phyloP scores from a whole-genome alignment of 2,797 vertebrate species.

The Hypotaenidia philippensis region DNA sequence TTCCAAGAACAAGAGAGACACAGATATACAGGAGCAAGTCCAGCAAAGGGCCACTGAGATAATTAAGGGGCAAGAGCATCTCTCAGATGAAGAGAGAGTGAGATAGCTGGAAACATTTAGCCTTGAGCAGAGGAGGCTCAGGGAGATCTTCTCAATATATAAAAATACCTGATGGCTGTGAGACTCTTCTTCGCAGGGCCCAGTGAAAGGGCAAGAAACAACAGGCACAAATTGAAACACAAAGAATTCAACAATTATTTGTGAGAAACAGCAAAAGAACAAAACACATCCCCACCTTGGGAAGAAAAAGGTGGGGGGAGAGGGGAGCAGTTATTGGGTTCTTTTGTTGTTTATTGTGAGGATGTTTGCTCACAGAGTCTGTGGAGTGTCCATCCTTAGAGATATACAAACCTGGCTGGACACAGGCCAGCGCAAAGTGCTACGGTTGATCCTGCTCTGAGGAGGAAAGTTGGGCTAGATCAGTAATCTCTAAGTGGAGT shows the following conservation, averaged over 20 bases:
- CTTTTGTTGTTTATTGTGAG: background rate
- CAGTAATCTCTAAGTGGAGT: background rate
- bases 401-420: background rate
- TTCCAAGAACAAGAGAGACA: background rate
- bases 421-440: background rate
- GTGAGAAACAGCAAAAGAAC: no score
- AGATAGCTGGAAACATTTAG: background rate
- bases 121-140: background rate
- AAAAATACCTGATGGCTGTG: background rate
- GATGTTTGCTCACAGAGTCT: background rate
- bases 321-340: fast-evolving
- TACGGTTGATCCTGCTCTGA: background rate
- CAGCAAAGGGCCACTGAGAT: background rate
- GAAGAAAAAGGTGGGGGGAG: fast-evolving
- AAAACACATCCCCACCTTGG: no score
- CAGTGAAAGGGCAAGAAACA: background rate
- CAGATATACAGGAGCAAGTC: fast-evolving
- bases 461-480: background rate
- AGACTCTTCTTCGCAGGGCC: background rate
- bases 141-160: background rate
- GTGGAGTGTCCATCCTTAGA: background rate
- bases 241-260: background rate
- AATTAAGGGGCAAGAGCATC: background rate
- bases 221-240: background rate
- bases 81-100: fast-evolving